These are phyloP conservation scores for Eubasilissa regina DNA, from an alignment of 1,140 invertebrate genomes.

Conservation along the genomic window DNA sequence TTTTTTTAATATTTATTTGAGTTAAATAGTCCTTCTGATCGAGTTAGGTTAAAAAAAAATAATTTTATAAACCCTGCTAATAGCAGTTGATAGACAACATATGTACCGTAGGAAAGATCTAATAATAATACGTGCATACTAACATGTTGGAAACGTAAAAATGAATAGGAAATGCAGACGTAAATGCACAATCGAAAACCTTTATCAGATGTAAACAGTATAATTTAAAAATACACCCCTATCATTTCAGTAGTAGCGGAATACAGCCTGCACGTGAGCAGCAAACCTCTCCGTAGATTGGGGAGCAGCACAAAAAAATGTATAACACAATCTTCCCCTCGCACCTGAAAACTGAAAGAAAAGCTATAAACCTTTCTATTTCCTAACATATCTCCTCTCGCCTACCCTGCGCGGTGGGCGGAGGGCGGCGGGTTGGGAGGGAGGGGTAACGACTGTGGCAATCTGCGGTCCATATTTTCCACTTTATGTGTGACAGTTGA, in stretches of 20 bases:
- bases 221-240: slow-evolving; percentile 48
- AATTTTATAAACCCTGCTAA: too few relatives aligned
- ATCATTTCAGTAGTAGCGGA: slow-evolving; percentile 59
- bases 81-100: too few relatives aligned
- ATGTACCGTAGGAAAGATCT: too few relatives aligned
- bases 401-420: slow-evolving; percentile 16
- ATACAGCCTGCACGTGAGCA: slow-evolving; percentile 70
- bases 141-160: too few relatives aligned
- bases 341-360: slow-evolving; percentile 70
- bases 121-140: too few relatives aligned
- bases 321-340: slow-evolving; percentile 57
- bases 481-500: slow-evolving; percentile 76
- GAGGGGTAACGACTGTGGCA: slow-evolving; percentile 61
- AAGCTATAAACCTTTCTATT: slow-evolving; percentile 72
- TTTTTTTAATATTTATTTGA: too few relatives aligned
- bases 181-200: not conserved
- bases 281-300: slow-evolving; percentile 29
- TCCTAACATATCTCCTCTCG: slow-evolving; percentile 55
- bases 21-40: too few relatives aligned
- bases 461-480: slow-evolving; percentile 74
- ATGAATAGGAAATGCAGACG: not conserved
- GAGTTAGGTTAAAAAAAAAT: too few relatives aligned
- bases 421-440: slow-evolving; percentile 52
- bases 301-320: slow-evolving; percentile 48
- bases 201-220: slow-evolving; percentile 20